Evolutionary conservation across 2,888 invertebrate species (phyloP), one percentile per base, ranked within the genome.

Genomic region (Hedya salicella): DNA sequence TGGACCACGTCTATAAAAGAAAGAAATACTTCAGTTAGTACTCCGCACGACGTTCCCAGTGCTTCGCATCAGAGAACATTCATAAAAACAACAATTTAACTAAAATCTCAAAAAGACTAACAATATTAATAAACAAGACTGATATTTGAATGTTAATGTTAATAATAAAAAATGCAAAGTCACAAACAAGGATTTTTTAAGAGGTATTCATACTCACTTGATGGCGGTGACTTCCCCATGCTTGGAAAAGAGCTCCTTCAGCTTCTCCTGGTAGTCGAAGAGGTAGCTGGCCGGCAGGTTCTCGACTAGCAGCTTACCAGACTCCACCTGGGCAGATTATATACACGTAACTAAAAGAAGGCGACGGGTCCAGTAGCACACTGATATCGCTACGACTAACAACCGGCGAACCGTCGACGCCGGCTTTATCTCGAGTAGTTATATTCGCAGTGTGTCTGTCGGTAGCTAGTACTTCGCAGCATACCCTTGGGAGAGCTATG

Each of bases 1-100:
- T 88, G 92, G 92, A 91, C 92, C 92, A 92, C 92, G 92, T 92
- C 92, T 92, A 92, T 88, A 92, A 92, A 91, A 85, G 90, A 91
- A 91, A 86, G 90, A 91, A 83, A 89, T 81, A 85, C 85, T 84
- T 83, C 86, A 76, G 81, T 92, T 92, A 92, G 91, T 91, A 86
- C 85, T 89, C 86, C 86, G 82, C 79, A 80, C 76, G 73, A 73
- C 78, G 73, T 39, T 52, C 69, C 78, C 80, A 80, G 83, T 81
- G 85, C 83, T 77, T 84, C 68, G 79, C 88, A 81, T 78, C 78
- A 81, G 80, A 78, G 85, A 85, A 83, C 84, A 77, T 44, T 76
- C 75, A 62, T 17, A 50, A 21, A 59, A 49, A 53, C 19, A 68
- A 68, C 65, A 67, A 17, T 46, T 57, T 5, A 1, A 4, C 11